Evolutionary conservation across 2,113 vertebrate genomes (phyloP), one percentile per base, ranked within the genome.

Genomic region (Chiloscyllium plagiosum): DNA sequence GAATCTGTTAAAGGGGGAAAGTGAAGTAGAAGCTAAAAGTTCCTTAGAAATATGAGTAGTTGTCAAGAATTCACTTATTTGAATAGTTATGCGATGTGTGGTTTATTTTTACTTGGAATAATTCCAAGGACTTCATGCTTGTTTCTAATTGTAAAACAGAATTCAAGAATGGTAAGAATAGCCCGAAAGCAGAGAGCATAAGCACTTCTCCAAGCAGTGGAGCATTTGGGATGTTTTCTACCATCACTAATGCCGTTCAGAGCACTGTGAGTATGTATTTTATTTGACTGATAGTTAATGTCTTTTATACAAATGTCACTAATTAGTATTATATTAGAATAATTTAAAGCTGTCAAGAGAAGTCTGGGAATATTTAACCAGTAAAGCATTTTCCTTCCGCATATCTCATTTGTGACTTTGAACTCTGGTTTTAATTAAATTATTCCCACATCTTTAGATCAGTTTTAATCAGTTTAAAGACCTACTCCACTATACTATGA

Each of bases 161-260:
- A 24, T 0, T 95, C 96, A 89, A 90, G 94, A 37, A 6, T 47
- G 97, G 96, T 96, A 95, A 96, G 5, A 96, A 96, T 69, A 96
- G 7, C 26, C 33, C 94, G 1, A 85, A 96, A 95, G 95, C 96
- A 61, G 97, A 86, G 68, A 96, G 93, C 4, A 98, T 98, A 78
- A 97, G 96, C 20, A 96, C 97, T 0, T 97, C 97, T 7, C 96
- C 97, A 0, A 96, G 97, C 95, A 97, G 97, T 66, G 97, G 98
- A 4, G 98, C 99, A 0, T 98, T 99, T 96, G 99, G 98, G 96
- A 98, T 99, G 97, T 96, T 99, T 85, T 98, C 99, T 0, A 99
- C 98, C 26, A 98, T 99, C 96, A 98, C 98, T 96, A 98, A 97
- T 94, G 99, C 98, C 47, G 98, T 99, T 96, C 99, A 99, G 97